Percentiles rank a stretch among this genome's conserved stretches.
Conservation (phyloP, 2,888 invertebrate species). For the Abrostola tripartita region DNA sequence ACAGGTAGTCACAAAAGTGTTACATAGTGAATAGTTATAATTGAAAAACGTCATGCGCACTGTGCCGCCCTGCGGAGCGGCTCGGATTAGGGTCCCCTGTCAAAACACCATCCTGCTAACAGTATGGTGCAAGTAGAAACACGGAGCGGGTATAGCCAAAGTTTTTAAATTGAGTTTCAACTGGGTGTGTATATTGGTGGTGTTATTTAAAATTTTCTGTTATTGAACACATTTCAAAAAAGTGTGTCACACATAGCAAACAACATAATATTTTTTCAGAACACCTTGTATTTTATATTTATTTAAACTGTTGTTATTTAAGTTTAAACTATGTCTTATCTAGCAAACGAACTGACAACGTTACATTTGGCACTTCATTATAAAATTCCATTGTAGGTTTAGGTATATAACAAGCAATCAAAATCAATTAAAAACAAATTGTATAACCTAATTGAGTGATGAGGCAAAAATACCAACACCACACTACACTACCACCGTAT, state of each 20-base stretch:
- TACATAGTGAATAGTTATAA: conserved; percentile 83
- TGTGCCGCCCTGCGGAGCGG: conserved; percentile 80
- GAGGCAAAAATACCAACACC: not conserved
- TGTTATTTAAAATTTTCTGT: conserved; percentile 4
- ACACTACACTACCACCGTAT: not conserved
- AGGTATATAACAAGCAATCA: too few relatives aligned
- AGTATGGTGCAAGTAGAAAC: conserved; percentile 52
- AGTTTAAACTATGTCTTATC: too few relatives aligned
- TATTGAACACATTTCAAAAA: not conserved
- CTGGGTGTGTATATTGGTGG: conserved; percentile 2
- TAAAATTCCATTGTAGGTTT: too few relatives aligned
- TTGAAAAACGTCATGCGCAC: conserved; percentile 78
- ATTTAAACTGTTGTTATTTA: too few relatives aligned
- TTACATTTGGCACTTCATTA: too few relatives aligned
- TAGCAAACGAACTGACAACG: too few relatives aligned
- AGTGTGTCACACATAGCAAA: too few relatives aligned
- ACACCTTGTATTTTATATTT: too few relatives aligned
- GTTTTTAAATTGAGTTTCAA: conserved; percentile 9
- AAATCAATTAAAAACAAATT: too few relatives aligned
- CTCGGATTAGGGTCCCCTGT: conserved; percentile 82
- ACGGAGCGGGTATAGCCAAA: conserved; percentile 22
- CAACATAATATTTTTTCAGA: too few relatives aligned
- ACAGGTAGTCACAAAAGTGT: conserved; percentile 73
- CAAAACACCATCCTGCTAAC: conserved; percentile 70
- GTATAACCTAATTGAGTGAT: not conserved